Percentiles rank a stretch among this genome's conserved stretches.
Evolutionary conservation across 1,140 invertebrate species (phyloP).

Genomic region (Hylaeus anthracinus): DNA sequence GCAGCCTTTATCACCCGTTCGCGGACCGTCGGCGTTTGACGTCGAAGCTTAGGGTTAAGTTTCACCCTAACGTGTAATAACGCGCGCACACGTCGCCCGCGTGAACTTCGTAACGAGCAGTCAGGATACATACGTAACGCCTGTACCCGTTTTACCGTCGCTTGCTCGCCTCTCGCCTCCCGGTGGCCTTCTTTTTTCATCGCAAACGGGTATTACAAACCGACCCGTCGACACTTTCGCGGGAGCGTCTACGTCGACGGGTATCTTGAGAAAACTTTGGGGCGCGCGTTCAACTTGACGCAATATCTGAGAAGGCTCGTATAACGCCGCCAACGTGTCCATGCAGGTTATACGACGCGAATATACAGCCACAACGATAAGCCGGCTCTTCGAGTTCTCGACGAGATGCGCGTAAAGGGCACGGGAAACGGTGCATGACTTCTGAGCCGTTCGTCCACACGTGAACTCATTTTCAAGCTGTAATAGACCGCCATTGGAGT

Average conservation of each 20-base stretch:
- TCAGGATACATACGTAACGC: conserved; percentile 50
- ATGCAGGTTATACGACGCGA: conserved; percentile 43
- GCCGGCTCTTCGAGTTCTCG: conserved; percentile 32
- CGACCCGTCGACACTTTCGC: conserved; percentile 42
- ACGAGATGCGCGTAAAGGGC: conserved; percentile 24
- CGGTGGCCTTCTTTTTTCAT: not conserved
- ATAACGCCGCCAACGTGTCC: conserved; percentile 58
- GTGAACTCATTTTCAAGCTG: not conserved
- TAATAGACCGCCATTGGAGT: not conserved
- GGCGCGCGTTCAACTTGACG: conserved; percentile 60
- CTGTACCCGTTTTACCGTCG: conserved; percentile 40
- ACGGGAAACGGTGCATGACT: not conserved
- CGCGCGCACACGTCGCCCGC: conserved; percentile 60
- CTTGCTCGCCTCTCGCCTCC: conserved; percentile 6
- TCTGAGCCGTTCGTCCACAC: not conserved
- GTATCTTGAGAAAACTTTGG: conserved; percentile 61
- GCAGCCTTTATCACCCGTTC: conserved; percentile 40
- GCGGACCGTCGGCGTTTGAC: conserved; percentile 60
- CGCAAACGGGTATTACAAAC: conserved; percentile 33
- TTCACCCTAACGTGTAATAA: conserved; percentile 65
- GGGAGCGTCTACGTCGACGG: conserved; percentile 10
- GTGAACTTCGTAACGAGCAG: conserved; percentile 68
- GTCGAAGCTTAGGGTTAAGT: conserved; percentile 65
- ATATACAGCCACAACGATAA: conserved; percentile 35
- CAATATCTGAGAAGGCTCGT: conserved; percentile 61